Conservation (phyloP, 2,888 invertebrate species). For the Oscheius sp. region DNA sequence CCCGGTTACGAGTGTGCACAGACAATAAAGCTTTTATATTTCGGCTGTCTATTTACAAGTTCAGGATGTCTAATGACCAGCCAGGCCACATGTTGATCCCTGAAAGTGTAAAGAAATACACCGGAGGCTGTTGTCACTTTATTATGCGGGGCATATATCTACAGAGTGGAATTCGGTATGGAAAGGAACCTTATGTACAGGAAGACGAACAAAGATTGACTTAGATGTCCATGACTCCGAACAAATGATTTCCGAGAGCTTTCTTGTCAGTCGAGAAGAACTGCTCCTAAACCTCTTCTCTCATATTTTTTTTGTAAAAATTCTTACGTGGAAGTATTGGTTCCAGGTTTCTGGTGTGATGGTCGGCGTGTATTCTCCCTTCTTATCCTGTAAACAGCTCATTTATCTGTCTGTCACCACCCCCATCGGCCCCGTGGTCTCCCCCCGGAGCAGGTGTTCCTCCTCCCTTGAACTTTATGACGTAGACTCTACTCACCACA, state of each 20-base stretch:
- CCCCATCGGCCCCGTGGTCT: background rate
- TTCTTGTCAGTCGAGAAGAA: conserved; percentile 67
- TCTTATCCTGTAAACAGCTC: conserved; percentile 48
- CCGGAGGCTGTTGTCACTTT: background rate
- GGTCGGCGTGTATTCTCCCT: conserved; percentile 52
- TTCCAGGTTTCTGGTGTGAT: conserved; percentile 66
- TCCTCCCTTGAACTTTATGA: background rate
- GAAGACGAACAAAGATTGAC: background rate
- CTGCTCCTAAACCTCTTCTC: conserved; percentile 43
- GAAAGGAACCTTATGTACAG: conserved; percentile 16
- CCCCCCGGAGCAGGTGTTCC: conserved; percentile 14
- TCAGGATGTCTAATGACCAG: background rate
- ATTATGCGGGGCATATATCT: background rate
- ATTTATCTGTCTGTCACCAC: background rate
- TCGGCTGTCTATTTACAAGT: too few relatives aligned
- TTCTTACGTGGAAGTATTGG: conserved; percentile 52
- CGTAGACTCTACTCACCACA: conserved; percentile 43
- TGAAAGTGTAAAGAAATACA: conserved; percentile 11
- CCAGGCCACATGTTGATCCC: too few relatives aligned
- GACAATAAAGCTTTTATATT: conserved; percentile 4
- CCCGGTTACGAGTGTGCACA: conserved; percentile 24
- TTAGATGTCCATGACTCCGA: conserved; percentile 47
- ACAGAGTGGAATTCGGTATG: background rate
- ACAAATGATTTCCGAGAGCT: conserved; percentile 66
- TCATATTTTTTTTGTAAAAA: background rate